Percentiles rank a stretch among this genome's conserved stretches.
phyloP scores from a whole-genome alignment of 2,797 vertebrate species.

The Alcedo quadribrachys region DNA sequence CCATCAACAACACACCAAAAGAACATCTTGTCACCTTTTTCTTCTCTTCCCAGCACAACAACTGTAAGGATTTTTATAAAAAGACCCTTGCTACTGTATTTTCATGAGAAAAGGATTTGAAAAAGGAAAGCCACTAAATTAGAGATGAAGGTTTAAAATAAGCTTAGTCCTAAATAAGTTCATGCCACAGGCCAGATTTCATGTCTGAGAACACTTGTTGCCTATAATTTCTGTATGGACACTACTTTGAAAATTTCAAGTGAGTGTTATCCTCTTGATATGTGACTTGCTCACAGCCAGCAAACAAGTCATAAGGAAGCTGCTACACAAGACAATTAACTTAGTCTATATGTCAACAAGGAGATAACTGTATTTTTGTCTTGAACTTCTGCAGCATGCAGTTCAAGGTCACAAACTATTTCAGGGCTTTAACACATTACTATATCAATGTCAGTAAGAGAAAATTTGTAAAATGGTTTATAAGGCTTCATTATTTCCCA shows the following conservation, averaged over 20 bases:
- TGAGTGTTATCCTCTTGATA: not conserved
- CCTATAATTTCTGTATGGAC: not conserved
- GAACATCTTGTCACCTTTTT: not conserved
- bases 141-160: not conserved
- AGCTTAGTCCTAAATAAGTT: not conserved
- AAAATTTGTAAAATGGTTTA: not conserved
- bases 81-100: not conserved
- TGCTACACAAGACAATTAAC: not conserved
- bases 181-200: not conserved
- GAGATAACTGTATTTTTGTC: not conserved
- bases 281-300: fast-evolving
- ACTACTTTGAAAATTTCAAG: not conserved
- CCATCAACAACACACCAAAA: not conserved
- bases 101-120: not conserved
- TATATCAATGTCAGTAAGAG: not conserved
- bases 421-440: not conserved
- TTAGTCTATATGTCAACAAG: not conserved
- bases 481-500: not conserved
- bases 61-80: not conserved
- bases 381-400: not conserved
- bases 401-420: not conserved
- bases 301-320: not conserved
- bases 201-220: not conserved
- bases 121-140: not conserved
- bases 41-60: not conserved